Evolutionary conservation across 2,113 vertebrate species (phyloP).

Genomic region (Aepyceros melampus): DNA sequence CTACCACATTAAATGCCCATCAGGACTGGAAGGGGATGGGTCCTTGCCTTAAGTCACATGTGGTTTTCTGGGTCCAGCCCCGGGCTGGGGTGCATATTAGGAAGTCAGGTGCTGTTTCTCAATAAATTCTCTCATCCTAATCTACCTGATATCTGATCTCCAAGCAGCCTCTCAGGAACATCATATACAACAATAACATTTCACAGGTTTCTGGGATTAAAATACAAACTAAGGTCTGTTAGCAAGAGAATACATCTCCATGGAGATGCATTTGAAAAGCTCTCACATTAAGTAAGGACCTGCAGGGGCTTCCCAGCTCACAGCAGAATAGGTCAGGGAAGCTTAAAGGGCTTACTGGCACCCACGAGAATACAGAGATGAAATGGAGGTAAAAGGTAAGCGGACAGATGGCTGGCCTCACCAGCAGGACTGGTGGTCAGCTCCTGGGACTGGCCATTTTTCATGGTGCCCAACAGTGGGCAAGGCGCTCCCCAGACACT

Average conservation of each 20-base stretch:
- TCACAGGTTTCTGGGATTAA: constrained; percentile 25
- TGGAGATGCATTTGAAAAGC: constrained; percentile 47
- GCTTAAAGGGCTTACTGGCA: neutral
- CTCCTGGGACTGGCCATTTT: neutral
- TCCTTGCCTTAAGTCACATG: neutral
- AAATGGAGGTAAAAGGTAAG: neutral
- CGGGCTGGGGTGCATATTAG: neutral
- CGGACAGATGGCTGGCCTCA: neutral
- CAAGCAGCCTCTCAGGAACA: neutral
- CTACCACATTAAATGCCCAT: neutral
- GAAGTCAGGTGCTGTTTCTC: neutral
- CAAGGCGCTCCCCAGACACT: neutral
- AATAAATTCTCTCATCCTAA: constrained; percentile 8
- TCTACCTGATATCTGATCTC: neutral
- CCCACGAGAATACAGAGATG: neutral
- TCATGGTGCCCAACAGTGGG: neutral
- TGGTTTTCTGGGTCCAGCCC: neutral
- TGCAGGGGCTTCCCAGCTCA: neutral
- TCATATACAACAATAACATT: neutral
- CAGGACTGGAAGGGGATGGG: neutral
- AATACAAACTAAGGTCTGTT: constrained; percentile 20
- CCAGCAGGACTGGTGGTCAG: neutral
- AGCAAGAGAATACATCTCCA: constrained; percentile 46
- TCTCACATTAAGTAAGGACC: neutral
- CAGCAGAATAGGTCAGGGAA: neutral